Percentiles rank a stretch among this genome's conserved stretches.
Conservation (phyloP, 2,797 vertebrate species). For the Hippopotamyrus pictus region DNA sequence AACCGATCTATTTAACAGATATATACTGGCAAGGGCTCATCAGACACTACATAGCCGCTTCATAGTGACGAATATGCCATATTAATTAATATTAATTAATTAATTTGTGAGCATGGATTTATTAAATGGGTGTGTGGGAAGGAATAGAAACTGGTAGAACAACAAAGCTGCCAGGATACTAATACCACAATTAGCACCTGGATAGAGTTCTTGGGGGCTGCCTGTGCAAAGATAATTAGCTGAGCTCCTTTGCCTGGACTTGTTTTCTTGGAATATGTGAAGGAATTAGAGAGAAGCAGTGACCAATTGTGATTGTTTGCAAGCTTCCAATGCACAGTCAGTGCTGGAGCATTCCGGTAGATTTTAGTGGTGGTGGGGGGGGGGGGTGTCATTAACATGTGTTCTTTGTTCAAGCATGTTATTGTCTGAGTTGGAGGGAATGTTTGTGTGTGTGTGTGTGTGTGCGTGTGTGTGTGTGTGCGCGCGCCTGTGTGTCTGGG, state of each 20-base stretch:
- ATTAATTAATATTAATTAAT: neutral
- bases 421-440: constrained; percentile 44
- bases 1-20: constrained; percentile 10
- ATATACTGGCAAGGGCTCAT: neutral
- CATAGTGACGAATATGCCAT: neutral
- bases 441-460: constrained; percentile 42
- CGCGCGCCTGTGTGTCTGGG: constrained; percentile 10
- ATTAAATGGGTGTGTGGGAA: neutral
- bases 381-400: constrained; percentile 55
- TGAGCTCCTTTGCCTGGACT: neutral
- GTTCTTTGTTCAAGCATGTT: constrained; percentile 55
- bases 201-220: neutral
- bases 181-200: neutral
- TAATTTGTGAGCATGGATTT: neutral
- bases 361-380: constrained; percentile 31
- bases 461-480: constrained; percentile 41
- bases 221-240: neutral
- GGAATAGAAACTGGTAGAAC: neutral
- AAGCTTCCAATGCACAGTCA: neutral
- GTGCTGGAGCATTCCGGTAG: constrained; percentile 18
- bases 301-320: neutral
- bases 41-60: neutral
- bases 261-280: neutral
- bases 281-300: neutral
- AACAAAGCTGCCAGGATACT: neutral